A percentile compares a stretch with the other conserved stretches of the same genome.
These are phyloP conservation scores for Parasteatoda lunata DNA, from an alignment of 2,888 invertebrate genomes.

Conservation along the genomic window DNA sequence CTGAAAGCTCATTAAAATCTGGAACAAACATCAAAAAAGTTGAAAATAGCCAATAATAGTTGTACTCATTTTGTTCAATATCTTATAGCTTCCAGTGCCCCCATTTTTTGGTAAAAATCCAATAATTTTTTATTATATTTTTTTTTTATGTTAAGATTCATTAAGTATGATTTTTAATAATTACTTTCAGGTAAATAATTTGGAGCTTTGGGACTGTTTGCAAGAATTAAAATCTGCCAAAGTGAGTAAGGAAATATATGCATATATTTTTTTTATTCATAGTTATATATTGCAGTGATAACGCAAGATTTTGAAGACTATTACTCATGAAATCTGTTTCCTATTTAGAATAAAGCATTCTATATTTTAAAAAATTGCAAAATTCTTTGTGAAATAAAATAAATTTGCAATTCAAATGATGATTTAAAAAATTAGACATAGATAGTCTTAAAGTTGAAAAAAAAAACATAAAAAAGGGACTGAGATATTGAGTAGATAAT, in stretches of 20 bases:
- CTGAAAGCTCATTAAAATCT: no score
- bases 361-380: no score
- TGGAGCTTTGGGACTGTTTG: conserved; percentile 58
- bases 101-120: neutral
- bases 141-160: neutral
- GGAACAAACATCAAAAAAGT: no score
- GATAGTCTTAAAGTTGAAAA: no score
- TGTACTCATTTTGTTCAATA: neutral
- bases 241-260: conserved; percentile 16
- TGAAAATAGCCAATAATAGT: neutral
- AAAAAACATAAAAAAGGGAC: no score
- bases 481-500: no score
- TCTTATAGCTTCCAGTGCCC: neutral
- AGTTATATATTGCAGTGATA: neutral
- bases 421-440: no score
- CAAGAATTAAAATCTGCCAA: conserved; percentile 55
- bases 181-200: conserved; percentile 31
- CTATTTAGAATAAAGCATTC: neutral
- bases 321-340: neutral
- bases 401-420: no score
- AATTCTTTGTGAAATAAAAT: no score
- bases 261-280: neutral
- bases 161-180: neutral
- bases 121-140: neutral
- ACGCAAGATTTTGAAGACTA: neutral